phyloP scores from a whole-genome alignment of 2,888 invertebrate species.

The Melanchra persicariae region DNA sequence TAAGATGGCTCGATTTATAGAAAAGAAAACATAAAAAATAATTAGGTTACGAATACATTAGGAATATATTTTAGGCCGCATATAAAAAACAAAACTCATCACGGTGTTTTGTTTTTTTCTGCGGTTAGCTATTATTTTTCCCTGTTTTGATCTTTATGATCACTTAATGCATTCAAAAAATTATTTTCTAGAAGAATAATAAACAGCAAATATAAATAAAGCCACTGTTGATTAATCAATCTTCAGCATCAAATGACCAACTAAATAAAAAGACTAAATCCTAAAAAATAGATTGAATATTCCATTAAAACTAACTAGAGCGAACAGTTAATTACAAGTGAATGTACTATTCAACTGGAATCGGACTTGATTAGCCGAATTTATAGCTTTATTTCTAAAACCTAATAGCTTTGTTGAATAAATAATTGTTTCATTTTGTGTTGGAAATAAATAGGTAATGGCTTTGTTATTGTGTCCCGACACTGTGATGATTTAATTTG shows the following conservation, averaged over 20 bases:
- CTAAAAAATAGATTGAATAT: constrained; percentile 1
- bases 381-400: constrained; percentile 3
- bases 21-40: no score
- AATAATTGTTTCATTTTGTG: neutral
- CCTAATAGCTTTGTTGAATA: neutral
- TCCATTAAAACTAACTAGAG: neutral
- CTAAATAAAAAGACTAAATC: neutral
- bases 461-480: constrained; percentile 5
- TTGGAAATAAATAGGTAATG: neutral
- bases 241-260: neutral
- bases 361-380: constrained; percentile 8
- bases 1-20: no score
- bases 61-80: no score
- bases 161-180: no score
- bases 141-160: no score
- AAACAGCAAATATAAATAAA: no score
- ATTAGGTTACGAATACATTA: no score
- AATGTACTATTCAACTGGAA: constrained; percentile 7
- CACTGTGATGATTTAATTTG: neutral
- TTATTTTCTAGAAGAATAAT: no score
- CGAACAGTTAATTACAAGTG: neutral
- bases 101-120: no score
- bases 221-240: neutral
- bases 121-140: no score
- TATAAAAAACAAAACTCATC: no score